Conservation (phyloP, 1,140 invertebrate species). For the Acyrthosiphon pisum region DNA sequence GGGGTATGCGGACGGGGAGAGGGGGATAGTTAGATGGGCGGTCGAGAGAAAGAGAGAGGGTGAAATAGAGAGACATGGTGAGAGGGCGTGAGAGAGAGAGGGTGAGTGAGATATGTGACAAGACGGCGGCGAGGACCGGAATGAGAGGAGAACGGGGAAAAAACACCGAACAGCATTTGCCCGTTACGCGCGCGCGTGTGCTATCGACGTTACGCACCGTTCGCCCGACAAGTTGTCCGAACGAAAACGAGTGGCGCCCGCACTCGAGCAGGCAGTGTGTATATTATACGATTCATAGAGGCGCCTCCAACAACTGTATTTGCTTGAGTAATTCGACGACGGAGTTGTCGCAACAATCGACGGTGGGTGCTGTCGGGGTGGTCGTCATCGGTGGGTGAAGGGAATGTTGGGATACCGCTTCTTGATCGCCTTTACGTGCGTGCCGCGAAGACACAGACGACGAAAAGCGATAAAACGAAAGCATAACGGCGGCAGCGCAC, state of each 20-base stretch:
- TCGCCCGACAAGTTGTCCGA: background rate
- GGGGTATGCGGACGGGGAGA: background rate
- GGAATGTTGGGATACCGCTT: background rate
- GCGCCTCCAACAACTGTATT: background rate
- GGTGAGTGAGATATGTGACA: background rate
- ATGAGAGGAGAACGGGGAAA: background rate
- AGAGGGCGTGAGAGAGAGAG: background rate
- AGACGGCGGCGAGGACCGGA: background rate
- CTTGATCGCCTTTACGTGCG: constrained; percentile 18
- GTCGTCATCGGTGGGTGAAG: background rate
- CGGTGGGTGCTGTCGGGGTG: background rate
- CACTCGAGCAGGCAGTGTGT: background rate
- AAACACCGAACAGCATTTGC: background rate
- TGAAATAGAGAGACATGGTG: background rate
- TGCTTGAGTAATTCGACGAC: constrained; percentile 16
- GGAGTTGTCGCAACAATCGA: background rate
- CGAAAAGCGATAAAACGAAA: constrained; percentile 50
- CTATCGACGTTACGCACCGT: no score
- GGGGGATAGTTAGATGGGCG: background rate
- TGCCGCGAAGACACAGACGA: background rate
- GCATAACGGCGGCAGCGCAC: constrained; percentile 34
- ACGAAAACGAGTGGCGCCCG: no score
- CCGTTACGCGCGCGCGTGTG: background rate
- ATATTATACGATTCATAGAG: background rate
- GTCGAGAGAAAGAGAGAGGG: background rate